Evolutionary conservation across 1,140 invertebrate species (phyloP).

Genomic region (Brachystomella parvula): DNA sequence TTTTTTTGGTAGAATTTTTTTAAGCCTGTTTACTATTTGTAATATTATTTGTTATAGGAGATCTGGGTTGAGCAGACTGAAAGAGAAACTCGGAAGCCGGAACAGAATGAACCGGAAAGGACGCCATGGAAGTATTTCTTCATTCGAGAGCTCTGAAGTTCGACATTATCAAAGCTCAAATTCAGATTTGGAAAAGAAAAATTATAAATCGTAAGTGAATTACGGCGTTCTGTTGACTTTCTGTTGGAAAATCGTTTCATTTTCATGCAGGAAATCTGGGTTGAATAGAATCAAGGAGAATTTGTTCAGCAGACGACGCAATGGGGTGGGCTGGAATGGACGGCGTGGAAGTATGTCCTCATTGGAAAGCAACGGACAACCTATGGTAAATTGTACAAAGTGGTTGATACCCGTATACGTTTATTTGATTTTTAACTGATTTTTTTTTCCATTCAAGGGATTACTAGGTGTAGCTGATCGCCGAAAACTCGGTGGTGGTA

Average conservation of each 20-base stretch:
- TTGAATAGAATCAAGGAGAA: background rate
- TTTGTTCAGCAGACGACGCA: background rate
- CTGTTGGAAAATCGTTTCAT: background rate
- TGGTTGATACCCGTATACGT: background rate
- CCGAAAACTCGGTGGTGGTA: background rate
- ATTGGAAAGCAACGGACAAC: constrained; percentile 20
- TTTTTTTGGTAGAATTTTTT: no score
- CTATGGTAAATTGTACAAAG: background rate
- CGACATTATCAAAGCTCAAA: background rate
- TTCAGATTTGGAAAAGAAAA: background rate
- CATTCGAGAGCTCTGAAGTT: background rate
- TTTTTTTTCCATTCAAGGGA: constrained; percentile 22
- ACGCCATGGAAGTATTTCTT: constrained; percentile 3
- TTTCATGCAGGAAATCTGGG: background rate
- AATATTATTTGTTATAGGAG: background rate
- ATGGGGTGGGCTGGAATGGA: background rate
- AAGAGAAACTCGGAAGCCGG: constrained; percentile 6
- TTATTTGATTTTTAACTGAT: constrained; percentile 14
- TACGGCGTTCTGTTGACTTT: background rate
- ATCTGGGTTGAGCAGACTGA: background rate
- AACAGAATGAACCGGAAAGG: constrained; percentile 15
- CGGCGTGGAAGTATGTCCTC: constrained; percentile 23
- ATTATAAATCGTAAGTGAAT: background rate
- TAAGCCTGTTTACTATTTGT: no score
- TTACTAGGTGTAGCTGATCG: background rate